A percentile compares a stretch with the other conserved stretches of the same genome.
Evolutionary conservation across 2,113 vertebrate species (phyloP).

Genomic region (Epinephelus cyanopodus): DNA sequence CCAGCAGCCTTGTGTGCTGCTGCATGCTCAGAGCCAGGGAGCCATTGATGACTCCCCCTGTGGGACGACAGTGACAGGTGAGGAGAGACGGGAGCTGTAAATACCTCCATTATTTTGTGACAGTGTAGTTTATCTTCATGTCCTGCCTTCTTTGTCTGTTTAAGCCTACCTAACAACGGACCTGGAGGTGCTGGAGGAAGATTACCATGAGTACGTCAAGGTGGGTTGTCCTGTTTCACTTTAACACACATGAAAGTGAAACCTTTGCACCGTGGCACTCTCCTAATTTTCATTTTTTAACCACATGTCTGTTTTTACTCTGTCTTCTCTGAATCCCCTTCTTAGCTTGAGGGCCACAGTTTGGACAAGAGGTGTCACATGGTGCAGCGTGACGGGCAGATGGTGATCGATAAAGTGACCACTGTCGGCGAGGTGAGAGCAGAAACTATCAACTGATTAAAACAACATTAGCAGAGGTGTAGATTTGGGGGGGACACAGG

Average conservation of each 20-base stretch:
- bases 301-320: not conserved
- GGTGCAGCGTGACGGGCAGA: constrained; percentile 75
- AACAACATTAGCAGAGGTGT: not conserved
- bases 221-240: constrained; percentile 66
- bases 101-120: not conserved
- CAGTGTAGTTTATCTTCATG: not conserved
- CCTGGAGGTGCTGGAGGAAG: constrained; percentile 87
- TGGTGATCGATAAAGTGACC: constrained; percentile 83
- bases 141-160: not conserved
- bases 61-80: constrained; percentile 88
- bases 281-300: not conserved
- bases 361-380: constrained; percentile 85
- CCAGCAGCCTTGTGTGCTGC: constrained; percentile 78
- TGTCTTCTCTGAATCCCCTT: not conserved
- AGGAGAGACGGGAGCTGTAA: not conserved
- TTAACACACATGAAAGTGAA: too few species aligned
- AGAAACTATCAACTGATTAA: not conserved
- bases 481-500: too few species aligned
- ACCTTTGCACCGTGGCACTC: not conserved
- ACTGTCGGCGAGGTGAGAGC: constrained; percentile 87
- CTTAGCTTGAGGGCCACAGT: constrained; percentile 82
- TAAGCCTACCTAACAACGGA: constrained; percentile 84
- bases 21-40: constrained; percentile 84
- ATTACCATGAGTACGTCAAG: constrained; percentile 88
- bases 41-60: constrained; percentile 77